Percentiles rank a stretch among this genome's conserved stretches.
Conservation (phyloP, 1,140 invertebrate species). For the Cotesia glomerata region DNA sequence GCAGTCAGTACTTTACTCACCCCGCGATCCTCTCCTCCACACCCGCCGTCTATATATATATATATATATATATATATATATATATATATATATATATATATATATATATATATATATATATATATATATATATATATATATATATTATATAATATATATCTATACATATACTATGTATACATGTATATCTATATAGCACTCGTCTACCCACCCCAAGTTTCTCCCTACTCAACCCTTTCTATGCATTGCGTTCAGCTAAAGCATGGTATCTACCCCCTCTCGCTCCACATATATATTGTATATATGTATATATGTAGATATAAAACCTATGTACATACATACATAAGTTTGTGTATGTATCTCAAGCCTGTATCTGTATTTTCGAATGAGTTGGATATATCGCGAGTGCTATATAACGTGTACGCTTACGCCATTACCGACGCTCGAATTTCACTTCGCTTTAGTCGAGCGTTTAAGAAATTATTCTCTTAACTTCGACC, state of each 20-base stretch:
- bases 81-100: constrained; percentile 10
- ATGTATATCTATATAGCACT: constrained; percentile 20
- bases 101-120: not conserved
- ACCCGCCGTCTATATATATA: constrained; percentile 8
- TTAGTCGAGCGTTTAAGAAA: constrained; percentile 25
- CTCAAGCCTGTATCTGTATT: constrained; percentile 39
- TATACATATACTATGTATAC: constrained; percentile 14
- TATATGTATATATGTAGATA: constrained; percentile 22
- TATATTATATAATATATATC: too few relatives aligned
- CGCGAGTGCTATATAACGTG: constrained; percentile 41
- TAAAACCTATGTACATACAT: constrained; percentile 26
- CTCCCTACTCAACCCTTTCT: constrained; percentile 39
- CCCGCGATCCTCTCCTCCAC: constrained; percentile 11
- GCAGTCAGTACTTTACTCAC: constrained; percentile 10
- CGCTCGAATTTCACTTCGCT: constrained; percentile 47
- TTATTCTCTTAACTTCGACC: not conserved
- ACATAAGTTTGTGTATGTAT: constrained; percentile 26
- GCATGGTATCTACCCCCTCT: constrained; percentile 35
- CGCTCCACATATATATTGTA: constrained; percentile 34
- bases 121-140: too few relatives aligned
- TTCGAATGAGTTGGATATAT: constrained; percentile 51
- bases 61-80: constrained; percentile 17
- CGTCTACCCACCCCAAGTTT: constrained; percentile 30
- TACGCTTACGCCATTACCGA: constrained; percentile 52
- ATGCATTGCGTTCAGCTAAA: constrained; percentile 47